Base-by-base conservation (phyloP, 2,113 vertebrate genomes). In the Chloropsis cyanopogon region DNA sequence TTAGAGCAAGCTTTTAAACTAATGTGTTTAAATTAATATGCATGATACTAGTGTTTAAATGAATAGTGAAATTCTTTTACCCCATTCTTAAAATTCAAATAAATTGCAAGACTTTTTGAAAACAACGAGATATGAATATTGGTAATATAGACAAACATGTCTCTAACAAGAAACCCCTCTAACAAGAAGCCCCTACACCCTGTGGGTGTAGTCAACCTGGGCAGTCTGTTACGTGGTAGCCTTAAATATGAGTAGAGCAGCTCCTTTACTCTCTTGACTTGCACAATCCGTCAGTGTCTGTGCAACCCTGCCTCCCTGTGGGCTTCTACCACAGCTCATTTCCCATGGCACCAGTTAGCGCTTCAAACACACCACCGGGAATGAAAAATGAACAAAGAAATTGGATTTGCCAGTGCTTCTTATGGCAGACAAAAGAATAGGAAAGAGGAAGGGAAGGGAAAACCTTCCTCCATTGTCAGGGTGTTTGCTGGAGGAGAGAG, bases 301-400 rank as follows among this genome's bases (percentile, higher is more conserved):
- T 0, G 0, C 44, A 76, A 50, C n/a, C 15, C 82, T 6, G 2
- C 15, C 33, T 93, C 81, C 91, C 88, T 3, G 7, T 6, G 9
- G 65, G 54, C 56, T 59, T 79, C 91, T 26, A 60, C 54, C 87
- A 82, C 59, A 85, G 85, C 90, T 96, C 82, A 60, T 96, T 97
- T 96, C 95, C 93, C 52, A 3, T 41, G 88, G 82, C 69, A 88
- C 42, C 60, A 82, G 54, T 94, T 94, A 97, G 81, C 20, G 5
- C 91, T 97, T 95, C 95, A 94, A 91, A 94, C 25, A 39, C 46
- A 29, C 61, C 7, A 11, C 82, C 93, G 95, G 88, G 89, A 96
- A 94, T 93, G 95, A 97, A 95, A 96, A 97, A 97, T 92, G 90
- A 91, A 92, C 69, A 91, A 90, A 87, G 64, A 94, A 97, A 98